A percentile compares a stretch with the other conserved stretches of the same genome.
Evolutionary conservation across 2,888 invertebrate species (phyloP).

Genomic region (Oithona nana): DNA sequence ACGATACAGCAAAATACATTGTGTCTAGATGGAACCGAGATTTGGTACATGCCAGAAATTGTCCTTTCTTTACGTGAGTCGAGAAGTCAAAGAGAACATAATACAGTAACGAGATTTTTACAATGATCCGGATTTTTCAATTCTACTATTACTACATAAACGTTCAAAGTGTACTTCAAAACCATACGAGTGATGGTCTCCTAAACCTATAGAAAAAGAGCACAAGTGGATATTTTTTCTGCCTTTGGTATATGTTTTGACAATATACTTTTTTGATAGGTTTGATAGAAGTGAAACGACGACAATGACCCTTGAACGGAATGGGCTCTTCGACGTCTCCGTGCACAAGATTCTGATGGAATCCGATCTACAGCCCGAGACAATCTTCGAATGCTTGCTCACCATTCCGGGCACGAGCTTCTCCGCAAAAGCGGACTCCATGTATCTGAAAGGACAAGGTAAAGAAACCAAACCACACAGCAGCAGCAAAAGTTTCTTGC

Average conservation of each 20-base stretch:
- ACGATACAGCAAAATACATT: too few relatives aligned
- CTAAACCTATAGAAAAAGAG: not conserved
- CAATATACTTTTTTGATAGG: not conserved
- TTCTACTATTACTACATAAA: too few relatives aligned
- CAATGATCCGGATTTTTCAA: too few relatives aligned
- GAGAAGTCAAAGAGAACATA: too few relatives aligned
- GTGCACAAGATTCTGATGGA: slow-evolving; percentile 12
- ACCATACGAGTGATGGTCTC: too few relatives aligned
- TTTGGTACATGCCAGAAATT: too few relatives aligned
- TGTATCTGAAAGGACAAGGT: slow-evolving; percentile 14
- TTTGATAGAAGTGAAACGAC: slow-evolving; percentile 11
- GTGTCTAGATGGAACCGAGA: too few relatives aligned
- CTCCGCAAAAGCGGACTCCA: slow-evolving; percentile 11
- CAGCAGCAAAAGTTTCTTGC: too few relatives aligned
- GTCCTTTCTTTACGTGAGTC: too few relatives aligned
- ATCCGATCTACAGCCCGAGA: slow-evolving; percentile 3
- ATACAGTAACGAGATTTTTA: too few relatives aligned
- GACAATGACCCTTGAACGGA: slow-evolving; percentile 6
- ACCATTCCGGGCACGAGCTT: slow-evolving; percentile 14
- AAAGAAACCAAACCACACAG: not conserved
- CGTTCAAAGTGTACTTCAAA: too few relatives aligned
- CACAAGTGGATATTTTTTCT: not conserved
- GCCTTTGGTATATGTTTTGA: not conserved
- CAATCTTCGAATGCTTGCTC: slow-evolving; percentile 10
- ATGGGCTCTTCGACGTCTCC: slow-evolving; percentile 15